These are phyloP conservation scores for Corythornis madagascariensis DNA, from an alignment of 2,113 vertebrate species.

Conservation along the genomic window DNA sequence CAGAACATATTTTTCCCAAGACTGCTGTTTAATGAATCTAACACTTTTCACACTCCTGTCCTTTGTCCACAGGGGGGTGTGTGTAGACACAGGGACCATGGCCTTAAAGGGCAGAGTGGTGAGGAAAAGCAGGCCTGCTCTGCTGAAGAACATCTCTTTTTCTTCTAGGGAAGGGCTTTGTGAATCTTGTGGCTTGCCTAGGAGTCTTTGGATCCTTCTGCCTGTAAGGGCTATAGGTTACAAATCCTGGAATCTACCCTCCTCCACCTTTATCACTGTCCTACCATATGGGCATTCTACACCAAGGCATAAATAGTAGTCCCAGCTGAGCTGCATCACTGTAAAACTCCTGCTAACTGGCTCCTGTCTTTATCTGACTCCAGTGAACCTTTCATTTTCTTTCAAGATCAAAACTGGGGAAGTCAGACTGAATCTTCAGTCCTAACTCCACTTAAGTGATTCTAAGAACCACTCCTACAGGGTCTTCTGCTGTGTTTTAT, in stretches of 20 bases:
- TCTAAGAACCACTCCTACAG: not conserved
- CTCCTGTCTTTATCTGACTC: not conserved
- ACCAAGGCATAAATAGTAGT: fast-evolving
- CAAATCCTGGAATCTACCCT: not conserved
- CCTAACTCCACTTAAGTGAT: not conserved
- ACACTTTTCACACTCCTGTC: not conserved
- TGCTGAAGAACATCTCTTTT: not conserved
- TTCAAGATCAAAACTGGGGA: not conserved
- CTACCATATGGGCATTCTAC: no score
- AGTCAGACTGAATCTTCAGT: not conserved
- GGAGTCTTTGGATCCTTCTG: not conserved
- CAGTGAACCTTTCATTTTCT: not conserved
- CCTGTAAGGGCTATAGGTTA: not conserved
- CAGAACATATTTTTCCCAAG: not conserved
- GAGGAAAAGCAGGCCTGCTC: not conserved
- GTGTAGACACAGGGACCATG: not conserved
- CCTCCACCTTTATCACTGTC: not conserved
- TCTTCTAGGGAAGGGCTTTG: not conserved
- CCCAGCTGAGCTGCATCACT: not conserved
- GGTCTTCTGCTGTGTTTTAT: not conserved
- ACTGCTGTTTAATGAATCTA: not conserved
- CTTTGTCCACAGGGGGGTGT: not conserved
- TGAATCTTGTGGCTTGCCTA: not conserved
- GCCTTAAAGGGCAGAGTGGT: not conserved
- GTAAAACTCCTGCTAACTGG: not conserved